A percentile compares a stretch with the other conserved stretches of the same genome.
phyloP scores from a whole-genome alignment of 1,140 invertebrate species.

The Drosophila lowei region DNA sequence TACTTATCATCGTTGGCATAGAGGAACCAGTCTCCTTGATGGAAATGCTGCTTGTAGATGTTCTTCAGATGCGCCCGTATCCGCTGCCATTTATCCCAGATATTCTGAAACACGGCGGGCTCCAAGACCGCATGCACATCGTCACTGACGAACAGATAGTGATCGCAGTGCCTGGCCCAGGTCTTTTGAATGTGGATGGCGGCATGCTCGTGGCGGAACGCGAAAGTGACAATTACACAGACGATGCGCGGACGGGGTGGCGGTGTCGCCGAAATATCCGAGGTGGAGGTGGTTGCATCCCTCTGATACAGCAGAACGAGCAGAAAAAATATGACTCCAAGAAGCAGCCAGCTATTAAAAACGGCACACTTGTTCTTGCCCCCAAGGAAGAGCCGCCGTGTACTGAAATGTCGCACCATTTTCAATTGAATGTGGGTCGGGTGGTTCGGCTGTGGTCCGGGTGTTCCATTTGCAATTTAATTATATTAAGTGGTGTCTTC shows the following conservation, averaged over 20 bases:
- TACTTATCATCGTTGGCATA: slow-evolving; percentile 68
- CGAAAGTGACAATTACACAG: slow-evolving; percentile 60
- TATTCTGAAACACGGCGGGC: slow-evolving; percentile 46
- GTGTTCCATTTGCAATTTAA: slow-evolving; percentile 62
- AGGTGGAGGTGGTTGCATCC: not conserved
- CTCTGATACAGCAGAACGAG: slow-evolving; percentile 1
- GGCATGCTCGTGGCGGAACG: slow-evolving; percentile 14
- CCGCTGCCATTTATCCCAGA: slow-evolving; percentile 46
- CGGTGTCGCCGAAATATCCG: too few species aligned
- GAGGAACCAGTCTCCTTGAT: slow-evolving; percentile 68
- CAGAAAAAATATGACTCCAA: slow-evolving; percentile 32
- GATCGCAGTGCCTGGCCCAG: slow-evolving; percentile 62
- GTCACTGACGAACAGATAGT: slow-evolving; percentile 62
- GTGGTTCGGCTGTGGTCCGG: slow-evolving; percentile 8
- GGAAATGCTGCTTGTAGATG: slow-evolving; percentile 56
- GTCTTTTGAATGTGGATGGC: slow-evolving; percentile 54
- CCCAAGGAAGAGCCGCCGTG: slow-evolving; percentile 36
- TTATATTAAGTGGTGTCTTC: slow-evolving; percentile 79
- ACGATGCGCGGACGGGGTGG: slow-evolving; percentile 36
- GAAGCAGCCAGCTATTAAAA: slow-evolving; percentile 32
- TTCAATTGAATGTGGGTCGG: slow-evolving; percentile 11
- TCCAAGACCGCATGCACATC: slow-evolving; percentile 49
- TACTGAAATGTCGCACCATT: slow-evolving; percentile 40
- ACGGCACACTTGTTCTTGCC: slow-evolving; percentile 60
- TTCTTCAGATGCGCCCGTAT: slow-evolving; percentile 51